Conservation (phyloP, 2,888 invertebrate genomes). For the Torymus aiolomorphi region DNA sequence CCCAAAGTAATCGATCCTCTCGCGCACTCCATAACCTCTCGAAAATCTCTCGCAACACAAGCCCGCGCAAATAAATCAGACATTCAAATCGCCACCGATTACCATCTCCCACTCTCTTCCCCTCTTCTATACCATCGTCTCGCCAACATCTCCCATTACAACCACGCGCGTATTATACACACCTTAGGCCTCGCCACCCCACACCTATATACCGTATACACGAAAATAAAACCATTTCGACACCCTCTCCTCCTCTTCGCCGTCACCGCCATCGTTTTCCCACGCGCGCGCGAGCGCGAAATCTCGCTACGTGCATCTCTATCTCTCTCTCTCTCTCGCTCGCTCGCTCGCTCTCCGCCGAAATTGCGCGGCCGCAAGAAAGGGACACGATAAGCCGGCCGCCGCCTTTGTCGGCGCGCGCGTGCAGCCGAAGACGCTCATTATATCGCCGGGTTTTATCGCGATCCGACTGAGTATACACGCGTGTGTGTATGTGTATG, state of each 20-base stretch:
- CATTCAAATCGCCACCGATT: no score
- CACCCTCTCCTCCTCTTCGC: not conserved
- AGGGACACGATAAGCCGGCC: constrained; percentile 20
- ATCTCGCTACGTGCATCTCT: constrained; percentile 38
- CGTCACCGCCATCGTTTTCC: constrained; percentile 47
- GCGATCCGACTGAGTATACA: constrained; percentile 29
- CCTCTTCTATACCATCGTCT: no score
- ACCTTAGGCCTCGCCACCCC: no score
- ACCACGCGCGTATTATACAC: no score
- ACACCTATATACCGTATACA: no score
- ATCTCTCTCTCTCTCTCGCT: no score
- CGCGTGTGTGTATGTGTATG: not conserved
- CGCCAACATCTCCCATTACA: no score
- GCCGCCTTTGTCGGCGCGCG: constrained; percentile 49
- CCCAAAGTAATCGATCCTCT: no score
- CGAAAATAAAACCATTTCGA: not conserved
- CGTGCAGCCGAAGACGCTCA: constrained; percentile 43
- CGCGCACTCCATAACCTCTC: no score
- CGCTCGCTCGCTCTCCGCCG: constrained; percentile 5
- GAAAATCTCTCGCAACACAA: no score
- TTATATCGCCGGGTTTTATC: constrained; percentile 53
- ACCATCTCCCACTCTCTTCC: no score
- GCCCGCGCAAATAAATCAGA: no score
- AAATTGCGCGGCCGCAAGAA: constrained; percentile 45
- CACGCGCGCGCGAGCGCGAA: constrained; percentile 50